These are phyloP conservation scores for Hippopotamyrus pictus DNA, from an alignment of 2,797 vertebrate species.

Conservation along the genomic window DNA sequence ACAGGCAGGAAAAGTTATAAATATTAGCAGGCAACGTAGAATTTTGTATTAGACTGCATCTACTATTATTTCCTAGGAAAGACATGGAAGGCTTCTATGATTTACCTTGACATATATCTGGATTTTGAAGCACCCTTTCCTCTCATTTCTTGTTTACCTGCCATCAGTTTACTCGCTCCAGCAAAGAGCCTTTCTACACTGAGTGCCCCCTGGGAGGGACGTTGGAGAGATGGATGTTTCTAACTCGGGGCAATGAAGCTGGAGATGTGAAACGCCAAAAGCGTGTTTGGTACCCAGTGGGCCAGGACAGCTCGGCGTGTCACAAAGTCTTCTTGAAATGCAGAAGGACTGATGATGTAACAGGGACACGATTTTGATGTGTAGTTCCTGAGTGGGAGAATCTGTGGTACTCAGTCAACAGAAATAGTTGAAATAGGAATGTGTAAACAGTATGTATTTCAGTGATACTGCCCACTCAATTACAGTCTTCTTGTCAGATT, in stretches of 20 bases:
- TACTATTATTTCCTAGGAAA: neutral
- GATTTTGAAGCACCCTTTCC: neutral
- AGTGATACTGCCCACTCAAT: conserved; percentile 18
- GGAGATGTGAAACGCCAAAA: conserved; percentile 32
- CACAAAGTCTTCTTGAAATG: conserved; percentile 45
- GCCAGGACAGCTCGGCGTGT: conserved; percentile 60
- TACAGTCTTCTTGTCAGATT: conserved; percentile 2
- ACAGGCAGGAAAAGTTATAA: neutral
- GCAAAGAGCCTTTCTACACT: conserved; percentile 83
- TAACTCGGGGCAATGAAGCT: conserved; percentile 50
- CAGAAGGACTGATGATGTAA: conserved; percentile 31
- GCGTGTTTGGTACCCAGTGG: conserved; percentile 63
- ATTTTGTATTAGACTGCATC: neutral
- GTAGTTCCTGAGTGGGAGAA: neutral
- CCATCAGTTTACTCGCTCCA: conserved; percentile 78
- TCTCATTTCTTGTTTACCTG: neutral
- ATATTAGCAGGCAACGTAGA: neutral
- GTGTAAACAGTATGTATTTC: conserved; percentile 7
- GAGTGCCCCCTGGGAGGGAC: conserved; percentile 76
- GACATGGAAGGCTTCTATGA: neutral
- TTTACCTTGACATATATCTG: neutral
- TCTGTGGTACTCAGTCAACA: neutral
- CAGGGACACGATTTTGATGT: neutral
- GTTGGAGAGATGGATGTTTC: conserved; percentile 89
- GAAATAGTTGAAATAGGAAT: neutral